Evolutionary conservation across 1,140 invertebrate species (phyloP).

Genomic region (Hormaphis cornu): DNA sequence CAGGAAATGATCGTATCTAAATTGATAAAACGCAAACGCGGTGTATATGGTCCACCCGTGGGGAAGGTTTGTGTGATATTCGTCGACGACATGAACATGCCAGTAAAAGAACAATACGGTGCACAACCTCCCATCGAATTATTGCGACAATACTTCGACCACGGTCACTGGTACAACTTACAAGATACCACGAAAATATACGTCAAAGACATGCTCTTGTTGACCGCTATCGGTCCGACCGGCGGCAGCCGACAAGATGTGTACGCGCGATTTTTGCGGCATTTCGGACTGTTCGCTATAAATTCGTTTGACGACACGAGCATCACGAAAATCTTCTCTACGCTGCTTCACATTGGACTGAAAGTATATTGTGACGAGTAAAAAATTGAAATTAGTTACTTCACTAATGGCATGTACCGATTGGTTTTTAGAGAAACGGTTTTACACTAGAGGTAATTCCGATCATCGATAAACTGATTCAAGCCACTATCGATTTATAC

Average conservation of each 20-base stretch:
- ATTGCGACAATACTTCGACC: constrained; percentile 85
- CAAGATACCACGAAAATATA: constrained; percentile 67
- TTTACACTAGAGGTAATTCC: constrained; percentile 70
- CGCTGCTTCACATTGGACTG: constrained; percentile 60
- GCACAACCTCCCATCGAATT: constrained; percentile 87
- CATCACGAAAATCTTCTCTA: constrained; percentile 73
- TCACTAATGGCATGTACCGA: not conserved
- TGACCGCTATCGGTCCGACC: constrained; percentile 77
- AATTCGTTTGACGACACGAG: constrained; percentile 77
- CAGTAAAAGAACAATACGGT: constrained; percentile 70
- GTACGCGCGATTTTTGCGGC: constrained; percentile 72
- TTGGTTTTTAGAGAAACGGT: constrained; percentile 49
- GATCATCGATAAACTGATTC: constrained; percentile 59
- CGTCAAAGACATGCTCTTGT: constrained; percentile 67
- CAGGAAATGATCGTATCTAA: constrained; percentile 94
- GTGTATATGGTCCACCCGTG: constrained; percentile 85
- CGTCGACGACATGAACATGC: constrained; percentile 78
- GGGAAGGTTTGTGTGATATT: constrained; percentile 59
- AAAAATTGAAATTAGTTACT: not conserved
- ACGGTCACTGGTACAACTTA: constrained; percentile 78
- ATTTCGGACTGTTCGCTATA: constrained; percentile 77
- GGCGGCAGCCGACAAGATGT: constrained; percentile 78
- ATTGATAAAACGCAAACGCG: constrained; percentile 73
- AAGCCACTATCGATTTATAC: constrained; percentile 70
- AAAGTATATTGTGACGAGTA: constrained; percentile 34